These are phyloP conservation scores for Taenioides sp. DNA, from an alignment of 2,797 vertebrate genomes.

Conservation along the genomic window DNA sequence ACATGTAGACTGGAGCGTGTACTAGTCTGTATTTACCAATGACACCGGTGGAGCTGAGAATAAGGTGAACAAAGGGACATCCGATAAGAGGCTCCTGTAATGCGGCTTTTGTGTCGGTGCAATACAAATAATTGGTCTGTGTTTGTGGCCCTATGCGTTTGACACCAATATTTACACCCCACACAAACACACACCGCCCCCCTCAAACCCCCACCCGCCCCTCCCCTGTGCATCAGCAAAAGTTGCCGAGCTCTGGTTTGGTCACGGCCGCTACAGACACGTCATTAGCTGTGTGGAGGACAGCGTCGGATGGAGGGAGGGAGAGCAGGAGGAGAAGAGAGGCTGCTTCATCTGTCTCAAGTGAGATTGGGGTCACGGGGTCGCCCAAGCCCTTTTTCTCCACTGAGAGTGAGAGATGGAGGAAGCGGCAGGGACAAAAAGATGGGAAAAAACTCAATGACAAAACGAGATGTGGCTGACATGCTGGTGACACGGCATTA, in stretches of 20 bases:
- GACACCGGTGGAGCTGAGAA: slow-evolving; percentile 21
- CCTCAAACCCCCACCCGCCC: not conserved
- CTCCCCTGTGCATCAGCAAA: slow-evolving; percentile 40
- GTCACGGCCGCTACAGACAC: slow-evolving; percentile 57
- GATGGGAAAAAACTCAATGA: slow-evolving; percentile 44
- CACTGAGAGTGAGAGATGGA: slow-evolving; percentile 47
- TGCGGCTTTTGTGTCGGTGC: slow-evolving; percentile 62
- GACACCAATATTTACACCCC: slow-evolving; percentile 70
- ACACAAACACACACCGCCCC: slow-evolving; percentile 11
- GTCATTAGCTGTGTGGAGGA: slow-evolving; percentile 57
- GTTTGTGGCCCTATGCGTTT: slow-evolving; percentile 61
- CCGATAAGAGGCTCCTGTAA: slow-evolving; percentile 63
- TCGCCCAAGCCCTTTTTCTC: slow-evolving; percentile 67
- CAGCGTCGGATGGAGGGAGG: slow-evolving; percentile 17
- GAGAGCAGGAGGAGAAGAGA: slow-evolving; percentile 23
- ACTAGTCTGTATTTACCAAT: slow-evolving; percentile 26
- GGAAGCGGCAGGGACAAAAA: slow-evolving; percentile 38
- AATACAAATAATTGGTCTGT: slow-evolving; percentile 63
- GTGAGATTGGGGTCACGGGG: slow-evolving; percentile 75
- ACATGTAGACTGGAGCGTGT: not conserved
- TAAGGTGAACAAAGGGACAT: slow-evolving; percentile 47
- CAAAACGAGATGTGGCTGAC: slow-evolving; percentile 63
- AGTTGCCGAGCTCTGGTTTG: slow-evolving; percentile 56
- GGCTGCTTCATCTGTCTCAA: slow-evolving; percentile 76
- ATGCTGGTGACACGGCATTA: slow-evolving; percentile 59